Evolutionary conservation across 2,888 invertebrate species (phyloP), one percentile per base, ranked within the genome.

Genomic region (Aspidapion aeneum): DNA sequence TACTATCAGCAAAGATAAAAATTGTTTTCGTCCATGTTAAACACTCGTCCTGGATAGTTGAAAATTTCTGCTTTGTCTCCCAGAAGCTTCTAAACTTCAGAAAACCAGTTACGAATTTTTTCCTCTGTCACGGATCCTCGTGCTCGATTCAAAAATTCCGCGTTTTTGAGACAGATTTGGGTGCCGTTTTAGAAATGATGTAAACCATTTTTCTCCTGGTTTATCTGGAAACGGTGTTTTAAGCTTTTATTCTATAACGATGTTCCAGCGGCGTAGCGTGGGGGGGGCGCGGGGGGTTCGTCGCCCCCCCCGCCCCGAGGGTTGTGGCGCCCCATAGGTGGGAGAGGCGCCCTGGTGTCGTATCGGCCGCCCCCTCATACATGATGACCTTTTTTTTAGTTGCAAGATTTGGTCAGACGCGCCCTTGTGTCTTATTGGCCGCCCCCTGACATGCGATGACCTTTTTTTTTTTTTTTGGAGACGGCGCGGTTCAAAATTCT

Each of bases 151-250:
- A 74, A 63, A 0, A 69, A 56, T 64, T 72, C 69, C 9, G 70
- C 52, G 60, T 63, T 66, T 60, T 58, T 69, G 61, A 1, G 62
- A 55, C 51, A 75, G 68, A 18, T 69, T 60, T 16, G 73, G 70
- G 59, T 74, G 68, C 57, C 74, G 63, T 63, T 68, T 64, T 12
- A 74, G 60, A 68, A 74, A 75, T 55, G 61, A 21, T 18, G 50
- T 48, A 5, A 64, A 55, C 61, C 50, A 64, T 57, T 57, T 57
- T 57, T 22, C 54, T 48, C 49, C 21, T 18, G 57, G 61, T 22
- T 51, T 62, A 50, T 64, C 58, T 18, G 1, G 21, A 52, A 67
- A 66, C 21, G 50, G 21, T 35, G 35, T 52, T 35, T 35, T 35
- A 35, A 35, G 35, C 5, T 52, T 52, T 18, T 7, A 18, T 9